A percentile compares a stretch with the other conserved stretches of the same genome.
Conservation (phyloP, 2,888 invertebrate species). For the Sarcophaga rosellei region DNA sequence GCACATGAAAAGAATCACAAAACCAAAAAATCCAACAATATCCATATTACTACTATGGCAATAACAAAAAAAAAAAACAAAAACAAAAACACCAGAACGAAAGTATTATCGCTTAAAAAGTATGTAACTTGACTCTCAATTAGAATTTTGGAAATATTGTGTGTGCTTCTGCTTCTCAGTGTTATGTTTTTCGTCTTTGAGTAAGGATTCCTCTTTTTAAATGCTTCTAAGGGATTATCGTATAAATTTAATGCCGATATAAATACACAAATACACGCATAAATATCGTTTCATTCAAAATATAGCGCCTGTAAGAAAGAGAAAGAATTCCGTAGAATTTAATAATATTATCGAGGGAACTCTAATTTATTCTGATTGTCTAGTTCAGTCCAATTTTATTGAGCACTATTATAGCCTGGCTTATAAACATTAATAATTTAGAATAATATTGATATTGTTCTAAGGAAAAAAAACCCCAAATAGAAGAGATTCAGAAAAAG, state of each 20-base stretch:
- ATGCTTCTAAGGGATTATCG: conserved; percentile 50
- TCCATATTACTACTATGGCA: not conserved
- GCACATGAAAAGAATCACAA: conserved; percentile 17
- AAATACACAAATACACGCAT: not conserved
- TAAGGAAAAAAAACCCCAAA: not conserved
- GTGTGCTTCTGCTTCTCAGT: conserved; percentile 13
- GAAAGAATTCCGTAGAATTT: not conserved
- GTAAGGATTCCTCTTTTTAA: conserved; percentile 34
- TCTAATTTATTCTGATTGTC: not conserved
- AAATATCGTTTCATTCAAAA: conserved; percentile 6
- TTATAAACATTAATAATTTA: not conserved
- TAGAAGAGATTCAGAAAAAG: not conserved
- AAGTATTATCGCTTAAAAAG: conserved; percentile 59
- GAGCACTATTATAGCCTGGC: not conserved
- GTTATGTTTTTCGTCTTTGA: conserved; percentile 12
- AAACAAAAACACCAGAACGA: conserved; percentile 45
- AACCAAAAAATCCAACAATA: not conserved
- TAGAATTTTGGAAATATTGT: conserved; percentile 50
- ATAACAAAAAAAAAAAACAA: not conserved
- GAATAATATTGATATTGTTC: too few relatives aligned
- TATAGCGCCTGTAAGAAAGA: not conserved
- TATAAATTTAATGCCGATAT: conserved; percentile 15
- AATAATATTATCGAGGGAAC: not conserved
- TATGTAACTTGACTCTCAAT: conserved; percentile 67
- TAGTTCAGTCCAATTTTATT: not conserved